Evolutionary conservation across 2,888 invertebrate genomes (phyloP), one percentile per base, ranked within the genome.

Genomic region (Caenorhabditis sp.): DNA sequence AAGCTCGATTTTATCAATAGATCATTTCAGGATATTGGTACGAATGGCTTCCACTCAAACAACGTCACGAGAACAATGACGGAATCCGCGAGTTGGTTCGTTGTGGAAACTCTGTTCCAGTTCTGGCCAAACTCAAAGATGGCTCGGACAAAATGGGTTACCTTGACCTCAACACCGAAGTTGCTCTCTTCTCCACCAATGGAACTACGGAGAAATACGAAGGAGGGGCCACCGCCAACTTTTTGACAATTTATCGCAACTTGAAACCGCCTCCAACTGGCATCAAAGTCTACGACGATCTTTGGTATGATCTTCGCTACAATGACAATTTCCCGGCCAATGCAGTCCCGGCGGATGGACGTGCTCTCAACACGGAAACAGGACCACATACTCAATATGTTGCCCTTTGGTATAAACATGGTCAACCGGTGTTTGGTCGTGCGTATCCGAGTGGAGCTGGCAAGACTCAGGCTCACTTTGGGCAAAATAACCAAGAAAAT

Each of bases 321-420:
- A 72, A 75, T 50, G 80, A 80, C 67, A 59, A 49, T 3, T 77
- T 83, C 71, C 83, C 83, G 31, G 58, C 69, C 56, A 65, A 70
- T 31, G 78, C 76, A 8, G 70, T 80, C 49, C 78, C 75, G 49
- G 80, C 78, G 25, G 79, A 78, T 67, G 75, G 73, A 31, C 78
- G 80, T 56, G 67, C 70, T 21, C 73, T 82, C 31, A 74, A 59
- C 27, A 73, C 76, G 1, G 76, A 75, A 23, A 70, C 69, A 8
- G 77, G 80, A 25, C 75, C 76, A 38, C 79, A 78, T 59, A 71
- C 74, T 70, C 77, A 80, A 64, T 81, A 79, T 71, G 80, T 83
- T 50, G 83, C 81, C 5, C 77, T 83, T 21, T 83, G 83, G 83
- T 83, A 83, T 73, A 81, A 81, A 59, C 83, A 83, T 70, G 83